Evolutionary conservation across 1,140 invertebrate genomes (phyloP).

Genomic region (Neotoxoptera formosana): DNA sequence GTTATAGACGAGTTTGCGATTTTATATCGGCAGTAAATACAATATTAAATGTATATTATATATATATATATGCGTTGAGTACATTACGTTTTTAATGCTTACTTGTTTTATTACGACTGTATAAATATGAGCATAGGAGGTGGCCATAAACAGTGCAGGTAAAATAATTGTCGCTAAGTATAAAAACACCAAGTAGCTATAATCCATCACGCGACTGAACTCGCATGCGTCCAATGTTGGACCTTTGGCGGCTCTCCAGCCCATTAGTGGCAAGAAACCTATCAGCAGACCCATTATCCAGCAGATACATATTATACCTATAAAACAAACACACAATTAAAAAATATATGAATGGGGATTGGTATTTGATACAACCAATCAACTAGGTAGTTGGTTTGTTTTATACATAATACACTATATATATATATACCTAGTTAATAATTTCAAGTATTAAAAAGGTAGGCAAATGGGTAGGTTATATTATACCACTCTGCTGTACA

Average conservation of each 20-base stretch:
- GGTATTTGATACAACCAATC: too few relatives aligned
- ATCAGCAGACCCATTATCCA: conserved; percentile 83
- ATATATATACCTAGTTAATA: too few relatives aligned
- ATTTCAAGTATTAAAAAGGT: too few relatives aligned
- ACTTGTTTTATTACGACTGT: conserved; percentile 88
- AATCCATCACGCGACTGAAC: conserved; percentile 87
- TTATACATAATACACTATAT: too few relatives aligned
- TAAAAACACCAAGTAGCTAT: conserved; percentile 85
- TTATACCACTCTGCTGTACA: too few relatives aligned
- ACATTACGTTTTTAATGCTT: conserved; percentile 60
- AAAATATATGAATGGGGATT: neutral
- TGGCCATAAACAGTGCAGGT: conserved; percentile 80
- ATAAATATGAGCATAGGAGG: conserved; percentile 89
- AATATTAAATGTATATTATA: neutral
- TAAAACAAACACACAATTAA: conserved; percentile 61
- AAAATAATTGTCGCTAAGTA: conserved; percentile 89
- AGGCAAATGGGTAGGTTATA: too few relatives aligned
- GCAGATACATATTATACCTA: conserved; percentile 85
- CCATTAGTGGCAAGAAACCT: conserved; percentile 83
- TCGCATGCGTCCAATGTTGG: conserved; percentile 70
- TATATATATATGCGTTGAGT: neutral
- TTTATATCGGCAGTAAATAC: neutral
- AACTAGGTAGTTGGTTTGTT: too few relatives aligned
- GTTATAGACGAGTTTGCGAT: neutral
- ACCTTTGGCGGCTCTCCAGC: conserved; percentile 77